Evolutionary conservation across 2,888 invertebrate species (phyloP).

Genomic region (Tholera decimalis): DNA sequence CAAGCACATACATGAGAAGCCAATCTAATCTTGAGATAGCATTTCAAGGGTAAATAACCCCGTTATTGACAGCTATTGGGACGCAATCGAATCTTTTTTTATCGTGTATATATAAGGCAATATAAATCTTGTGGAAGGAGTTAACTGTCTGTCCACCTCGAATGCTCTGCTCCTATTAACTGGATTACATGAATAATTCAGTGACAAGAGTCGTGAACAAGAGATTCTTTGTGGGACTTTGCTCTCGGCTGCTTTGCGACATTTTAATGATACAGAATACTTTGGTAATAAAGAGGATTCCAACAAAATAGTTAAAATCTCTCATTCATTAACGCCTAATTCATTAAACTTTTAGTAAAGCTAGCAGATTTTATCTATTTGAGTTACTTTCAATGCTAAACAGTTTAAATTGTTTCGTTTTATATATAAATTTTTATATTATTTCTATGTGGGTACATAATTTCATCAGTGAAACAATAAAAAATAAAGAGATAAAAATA

Average conservation of each 20-base stretch:
- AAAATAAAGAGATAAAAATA: conserved; percentile 6
- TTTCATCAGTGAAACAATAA: background rate
- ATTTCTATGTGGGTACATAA: background rate
- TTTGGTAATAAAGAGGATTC: conserved; percentile 37
- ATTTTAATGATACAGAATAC: conserved; percentile 59
- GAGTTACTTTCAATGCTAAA: conserved; percentile 7
- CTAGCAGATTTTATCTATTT: conserved; percentile 11
- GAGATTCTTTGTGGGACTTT: conserved; percentile 71
- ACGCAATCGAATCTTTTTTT: conserved; percentile 60
- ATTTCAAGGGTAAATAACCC: conserved; percentile 57
- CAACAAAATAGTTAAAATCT: conserved; percentile 35
- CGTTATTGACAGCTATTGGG: conserved; percentile 62
- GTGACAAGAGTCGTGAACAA: conserved; percentile 75
- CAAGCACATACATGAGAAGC: conserved; percentile 43
- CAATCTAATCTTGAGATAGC: conserved; percentile 61
- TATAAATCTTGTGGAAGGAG: conserved; percentile 70
- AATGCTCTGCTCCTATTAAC: conserved; percentile 77
- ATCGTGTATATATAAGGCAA: conserved; percentile 65
- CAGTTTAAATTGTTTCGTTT: conserved; percentile 6
- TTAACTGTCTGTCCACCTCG: conserved; percentile 64
- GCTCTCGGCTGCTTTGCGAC: conserved; percentile 54
- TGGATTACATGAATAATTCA: conserved; percentile 90
- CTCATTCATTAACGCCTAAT: conserved; percentile 42
- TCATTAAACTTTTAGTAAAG: conserved; percentile 38
- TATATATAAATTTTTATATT: background rate